A percentile compares a stretch with the other conserved stretches of the same genome.
These are phyloP conservation scores for Drosophila peninsularis DNA, from an alignment of 2,888 invertebrate species.

Conservation along the genomic window DNA sequence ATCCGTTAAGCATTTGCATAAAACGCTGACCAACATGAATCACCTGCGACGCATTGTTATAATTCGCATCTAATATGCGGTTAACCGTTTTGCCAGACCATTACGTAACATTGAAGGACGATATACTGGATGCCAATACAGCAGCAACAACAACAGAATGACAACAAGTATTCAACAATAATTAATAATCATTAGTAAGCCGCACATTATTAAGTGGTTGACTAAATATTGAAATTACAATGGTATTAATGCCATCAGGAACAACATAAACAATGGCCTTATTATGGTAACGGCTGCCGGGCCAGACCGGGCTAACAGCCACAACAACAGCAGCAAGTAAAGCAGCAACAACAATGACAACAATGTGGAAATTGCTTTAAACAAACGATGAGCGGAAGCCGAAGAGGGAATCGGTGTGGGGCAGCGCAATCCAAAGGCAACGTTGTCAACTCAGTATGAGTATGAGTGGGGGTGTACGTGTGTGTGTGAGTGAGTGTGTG, in stretches of 20 bases:
- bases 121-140: conserved; percentile 16
- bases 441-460: conserved; percentile 36
- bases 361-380: conserved; percentile 76
- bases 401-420: not conserved
- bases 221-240: conserved; percentile 81
- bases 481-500: not conserved
- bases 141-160: conserved; percentile 37
- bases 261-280: conserved; percentile 77
- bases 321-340: conserved; percentile 19
- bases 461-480: not conserved
- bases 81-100: conserved; percentile 46
- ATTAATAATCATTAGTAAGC: conserved; percentile 79
- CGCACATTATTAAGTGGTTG: conserved; percentile 80
- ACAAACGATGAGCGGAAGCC: conserved; percentile 56
- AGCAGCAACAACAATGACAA: conserved; percentile 51
- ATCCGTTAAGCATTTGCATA: conserved; percentile 39
- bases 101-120: conserved; percentile 9
- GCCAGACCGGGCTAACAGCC: conserved; percentile 16
- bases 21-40: conserved; percentile 38
- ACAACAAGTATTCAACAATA: conserved; percentile 68
- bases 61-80: conserved; percentile 65
- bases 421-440: conserved; percentile 41
- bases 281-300: conserved; percentile 64
- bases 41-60: conserved; percentile 52
- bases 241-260: conserved; percentile 72